Evolutionary conservation across 2,113 vertebrate genomes (phyloP).

Genomic region (Cololabis saira): DNA sequence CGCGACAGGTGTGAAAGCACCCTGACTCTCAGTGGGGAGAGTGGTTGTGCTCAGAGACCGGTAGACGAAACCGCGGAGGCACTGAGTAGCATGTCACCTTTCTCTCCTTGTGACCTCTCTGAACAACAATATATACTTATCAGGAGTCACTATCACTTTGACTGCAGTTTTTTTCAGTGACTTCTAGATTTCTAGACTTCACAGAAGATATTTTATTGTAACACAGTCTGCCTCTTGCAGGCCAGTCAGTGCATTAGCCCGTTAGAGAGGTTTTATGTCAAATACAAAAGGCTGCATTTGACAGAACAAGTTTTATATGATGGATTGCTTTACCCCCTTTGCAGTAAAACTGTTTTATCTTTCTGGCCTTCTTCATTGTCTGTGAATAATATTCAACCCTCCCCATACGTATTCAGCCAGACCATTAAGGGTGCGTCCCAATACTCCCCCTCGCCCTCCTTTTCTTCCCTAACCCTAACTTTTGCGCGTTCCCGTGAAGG

Average conservation of each 20-base stretch:
- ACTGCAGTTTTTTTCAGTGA: constrained; percentile 21
- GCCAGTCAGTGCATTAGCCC: constrained; percentile 44
- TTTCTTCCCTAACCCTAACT: too few relatives aligned
- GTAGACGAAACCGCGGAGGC: background rate
- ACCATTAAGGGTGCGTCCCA: too few relatives aligned
- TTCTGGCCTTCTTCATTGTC: constrained; percentile 32
- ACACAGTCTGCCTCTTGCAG: background rate
- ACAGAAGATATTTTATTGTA: constrained; percentile 7
- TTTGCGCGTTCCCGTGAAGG: too few relatives aligned
- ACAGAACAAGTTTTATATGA: constrained; percentile 66
- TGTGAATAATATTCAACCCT: constrained; percentile 32
- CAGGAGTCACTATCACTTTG: constrained; percentile 22
- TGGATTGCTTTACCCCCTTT: constrained; percentile 44
- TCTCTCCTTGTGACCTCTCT: background rate
- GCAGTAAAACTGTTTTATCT: constrained; percentile 35
- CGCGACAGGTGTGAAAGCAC: too few relatives aligned
- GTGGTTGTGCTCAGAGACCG: too few relatives aligned
- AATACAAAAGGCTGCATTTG: constrained; percentile 39
- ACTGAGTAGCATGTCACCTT: constrained; percentile 30
- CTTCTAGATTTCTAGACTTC: constrained; percentile 25
- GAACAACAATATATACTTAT: constrained; percentile 43
- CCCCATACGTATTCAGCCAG: too few relatives aligned
- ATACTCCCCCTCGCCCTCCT: too few relatives aligned
- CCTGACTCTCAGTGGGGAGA: too few relatives aligned
- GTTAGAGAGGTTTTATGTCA: constrained; percentile 5